These are phyloP conservation scores for Aurelia sp. DNA, from an alignment of 30 jellyfish, hydroid and myxozoan genomes.

Conservation along the genomic window DNA sequence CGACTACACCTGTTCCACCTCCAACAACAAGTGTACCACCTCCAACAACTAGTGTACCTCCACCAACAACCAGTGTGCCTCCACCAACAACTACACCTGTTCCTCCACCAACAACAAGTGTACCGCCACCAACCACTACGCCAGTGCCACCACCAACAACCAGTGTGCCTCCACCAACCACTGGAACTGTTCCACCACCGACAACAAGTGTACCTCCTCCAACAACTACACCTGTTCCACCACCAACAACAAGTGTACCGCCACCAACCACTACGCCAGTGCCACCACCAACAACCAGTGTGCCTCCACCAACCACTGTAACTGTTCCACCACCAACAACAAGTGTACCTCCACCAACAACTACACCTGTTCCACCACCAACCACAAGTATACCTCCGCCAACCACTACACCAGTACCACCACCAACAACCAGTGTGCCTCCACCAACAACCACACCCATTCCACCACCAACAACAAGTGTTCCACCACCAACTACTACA, in stretches of 20 bases:
- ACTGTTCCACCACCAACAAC: conserved; percentile 25
- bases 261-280: conserved; percentile 13
- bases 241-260: neutral
- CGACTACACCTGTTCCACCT: conserved; percentile 15
- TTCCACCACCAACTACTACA: neutral
- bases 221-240: neutral
- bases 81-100: conserved; percentile 14
- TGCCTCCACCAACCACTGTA: conserved; percentile 16
- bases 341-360: conserved; percentile 15
- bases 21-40: conserved; percentile 11
- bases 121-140: conserved; percentile 31
- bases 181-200: conserved; percentile 5
- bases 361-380: conserved; percentile 9
- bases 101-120: conserved; percentile 23
- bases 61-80: conserved; percentile 1
- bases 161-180: conserved; percentile 9
- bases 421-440: conserved; percentile 28
- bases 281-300: conserved; percentile 25
- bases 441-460: neutral
- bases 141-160: conserved; percentile 18
- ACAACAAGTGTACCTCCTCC: conserved; percentile 17
- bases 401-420: neutral
- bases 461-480: conserved; percentile 4
- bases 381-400: conserved; percentile 24
- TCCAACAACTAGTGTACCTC: neutral